phyloP scores from a whole-genome alignment of 1,140 invertebrate species.

The Pectinophora gossypiella region DNA sequence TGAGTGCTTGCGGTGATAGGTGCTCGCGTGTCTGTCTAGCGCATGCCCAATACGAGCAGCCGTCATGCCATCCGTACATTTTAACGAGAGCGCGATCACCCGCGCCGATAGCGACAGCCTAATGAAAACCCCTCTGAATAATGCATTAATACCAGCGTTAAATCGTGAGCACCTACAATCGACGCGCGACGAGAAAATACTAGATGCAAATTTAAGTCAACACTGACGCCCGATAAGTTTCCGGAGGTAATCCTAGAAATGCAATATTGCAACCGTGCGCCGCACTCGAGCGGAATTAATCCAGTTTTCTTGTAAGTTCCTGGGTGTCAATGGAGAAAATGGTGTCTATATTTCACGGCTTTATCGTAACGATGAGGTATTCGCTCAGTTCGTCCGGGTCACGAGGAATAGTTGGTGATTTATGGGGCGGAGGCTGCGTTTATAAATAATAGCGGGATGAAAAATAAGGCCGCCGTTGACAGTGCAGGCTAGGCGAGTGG shows the following conservation, averaged over 20 bases:
- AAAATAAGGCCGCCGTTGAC: slow-evolving; percentile 13
- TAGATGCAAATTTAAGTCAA: slow-evolving; percentile 69
- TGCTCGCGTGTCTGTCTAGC: slow-evolving; percentile 40
- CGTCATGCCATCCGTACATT: slow-evolving; percentile 72
- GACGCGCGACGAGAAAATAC: slow-evolving; percentile 60
- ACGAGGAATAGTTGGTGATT: slow-evolving; percentile 12
- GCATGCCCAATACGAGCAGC: slow-evolving; percentile 55
- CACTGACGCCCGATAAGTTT: slow-evolving; percentile 59
- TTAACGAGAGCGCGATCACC: slow-evolving; percentile 69
- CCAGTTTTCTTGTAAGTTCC: slow-evolving; percentile 5
- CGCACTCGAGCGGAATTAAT: slow-evolving; percentile 23
- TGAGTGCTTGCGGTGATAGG: slow-evolving; percentile 31
- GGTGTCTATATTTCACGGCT: slow-evolving; percentile 26
- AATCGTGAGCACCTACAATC: slow-evolving; percentile 71
- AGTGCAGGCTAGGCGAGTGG: slow-evolving; percentile 9
- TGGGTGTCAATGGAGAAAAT: slow-evolving; percentile 23
- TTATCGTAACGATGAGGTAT: slow-evolving; percentile 24
- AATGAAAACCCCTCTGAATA: slow-evolving; percentile 73
- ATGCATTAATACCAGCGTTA: slow-evolving; percentile 74
- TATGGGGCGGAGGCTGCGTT: slow-evolving; percentile 8
- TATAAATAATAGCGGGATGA: slow-evolving; percentile 18
- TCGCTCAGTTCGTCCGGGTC: slow-evolving; percentile 3
- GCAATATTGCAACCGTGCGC: slow-evolving; percentile 2
- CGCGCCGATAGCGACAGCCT: slow-evolving; percentile 63
- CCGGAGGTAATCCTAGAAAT: slow-evolving; percentile 44